Evolutionary conservation across 2,113 vertebrate genomes (phyloP).

Genomic region (Oxyura jamaicensis): DNA sequence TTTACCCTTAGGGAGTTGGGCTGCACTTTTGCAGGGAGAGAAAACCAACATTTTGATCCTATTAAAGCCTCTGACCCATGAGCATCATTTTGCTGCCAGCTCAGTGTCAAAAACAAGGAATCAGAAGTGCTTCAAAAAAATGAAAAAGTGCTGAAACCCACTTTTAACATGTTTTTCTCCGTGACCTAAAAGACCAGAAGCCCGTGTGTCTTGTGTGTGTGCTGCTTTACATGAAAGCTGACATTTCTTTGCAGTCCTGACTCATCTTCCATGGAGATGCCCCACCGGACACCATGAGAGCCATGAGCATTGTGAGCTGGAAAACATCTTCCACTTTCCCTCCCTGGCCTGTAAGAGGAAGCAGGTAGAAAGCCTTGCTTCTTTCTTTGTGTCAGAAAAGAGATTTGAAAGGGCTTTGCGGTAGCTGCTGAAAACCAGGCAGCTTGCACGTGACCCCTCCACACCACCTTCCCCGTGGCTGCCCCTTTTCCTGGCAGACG

Average conservation of each 20-base stretch:
- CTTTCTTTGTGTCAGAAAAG: not conserved
- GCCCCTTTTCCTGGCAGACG: not conserved
- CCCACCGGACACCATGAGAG: fast-evolving
- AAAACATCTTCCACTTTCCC: not conserved
- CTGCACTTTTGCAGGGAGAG: not conserved
- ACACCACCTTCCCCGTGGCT: fast-evolving
- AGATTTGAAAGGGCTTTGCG: not conserved
- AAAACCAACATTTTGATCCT: not conserved
- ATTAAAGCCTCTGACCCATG: not conserved
- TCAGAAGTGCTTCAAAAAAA: not conserved
- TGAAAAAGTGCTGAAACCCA: not conserved
- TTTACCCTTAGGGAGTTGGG: not conserved
- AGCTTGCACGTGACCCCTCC: fast-evolving
- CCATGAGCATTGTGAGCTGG: not conserved
- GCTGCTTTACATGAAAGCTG: not conserved
- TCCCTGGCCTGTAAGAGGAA: not conserved
- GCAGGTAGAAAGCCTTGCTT: not conserved
- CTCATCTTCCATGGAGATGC: not conserved
- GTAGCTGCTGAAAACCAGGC: not conserved
- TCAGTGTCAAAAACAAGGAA: not conserved
- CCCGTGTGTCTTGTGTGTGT: not conserved
- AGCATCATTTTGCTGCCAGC: not conserved
- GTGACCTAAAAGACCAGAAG: not conserved
- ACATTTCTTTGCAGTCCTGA: not conserved
- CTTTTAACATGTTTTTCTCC: not conserved